Base-by-base conservation (phyloP, 2,888 invertebrate species). In the Idaea straminata region DNA sequence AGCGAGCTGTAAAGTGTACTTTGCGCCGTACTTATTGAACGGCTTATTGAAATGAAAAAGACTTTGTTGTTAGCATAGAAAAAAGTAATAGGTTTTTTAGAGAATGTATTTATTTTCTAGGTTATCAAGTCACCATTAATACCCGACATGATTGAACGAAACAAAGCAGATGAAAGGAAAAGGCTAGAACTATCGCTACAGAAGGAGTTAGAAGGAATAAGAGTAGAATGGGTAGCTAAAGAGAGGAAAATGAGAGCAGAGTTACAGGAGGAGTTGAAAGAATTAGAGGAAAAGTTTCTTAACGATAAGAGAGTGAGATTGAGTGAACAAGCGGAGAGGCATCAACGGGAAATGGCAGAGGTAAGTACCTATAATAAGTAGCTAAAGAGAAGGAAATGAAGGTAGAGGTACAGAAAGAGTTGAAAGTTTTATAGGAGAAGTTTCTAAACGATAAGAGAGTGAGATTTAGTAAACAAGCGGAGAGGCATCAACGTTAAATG, bases 151-250 rank as follows among this genome's bases (percentile, higher is more conserved):
- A 81, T 90, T 16, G 92, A 92, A 58, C 86, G 92, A 57, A 89
- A 84, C 64, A 92, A 90, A 71, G 84, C 80, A 65, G 91, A 91
- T 70, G 89, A 90, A 70, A 86, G 83, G 64, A 87, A 88, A 78
- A 83, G 91, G 78, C 69, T 91, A 62, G 92, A 92, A 74, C 76
- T 91, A 64, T 80, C 87, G 57, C 73, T 92, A 69, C 88, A 94
- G 77, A 92, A 91, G 66, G 94, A 94, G 80, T 84, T 94, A 71
- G 91, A 94, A 73, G 78, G 85, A 71, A 84, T 94, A 62, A 94
- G 94, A 74, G 92, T 94, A 70, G 94, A 95, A 63, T 91, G 95
- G 76, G 92, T 94, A 68, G 89, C 90, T 67, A 94, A 79, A 85
- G 95, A 86, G 75, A 94, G 81, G 87, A 94, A 80, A 83, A 92